Conservation (phyloP, 2,888 invertebrate species). For the Epsilonema sp. region DNA sequence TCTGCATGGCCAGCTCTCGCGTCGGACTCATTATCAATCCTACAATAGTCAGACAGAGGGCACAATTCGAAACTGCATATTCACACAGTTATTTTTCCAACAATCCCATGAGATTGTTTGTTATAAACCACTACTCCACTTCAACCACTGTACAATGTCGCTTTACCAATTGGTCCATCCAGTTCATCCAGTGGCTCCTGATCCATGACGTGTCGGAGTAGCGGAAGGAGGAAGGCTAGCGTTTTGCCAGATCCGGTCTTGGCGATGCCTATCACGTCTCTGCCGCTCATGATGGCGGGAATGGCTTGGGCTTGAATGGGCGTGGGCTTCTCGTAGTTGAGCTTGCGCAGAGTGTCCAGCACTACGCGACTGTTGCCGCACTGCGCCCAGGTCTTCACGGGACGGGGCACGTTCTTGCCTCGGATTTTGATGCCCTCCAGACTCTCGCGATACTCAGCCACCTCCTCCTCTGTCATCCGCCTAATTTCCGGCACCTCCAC, state of each 20-base stretch:
- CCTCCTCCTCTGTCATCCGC: constrained; percentile 57
- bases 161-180: constrained; percentile 73
- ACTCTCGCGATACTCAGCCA: constrained; percentile 40
- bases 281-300: constrained; percentile 62
- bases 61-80: constrained; percentile 4
- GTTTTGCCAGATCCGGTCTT: constrained; percentile 99
- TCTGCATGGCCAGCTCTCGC: constrained; percentile 93
- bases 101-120: no score
- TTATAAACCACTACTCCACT: no score
- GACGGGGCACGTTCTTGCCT: constrained; percentile 86
- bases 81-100: no score
- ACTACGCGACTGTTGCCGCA: constrained; percentile 91
- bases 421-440: constrained; percentile 85
- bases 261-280: constrained; percentile 93
- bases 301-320: constrained; percentile 97
- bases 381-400: constrained; percentile 88
- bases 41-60: constrained; percentile 18
- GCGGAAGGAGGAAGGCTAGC: constrained; percentile 83
- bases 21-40: constrained; percentile 95
- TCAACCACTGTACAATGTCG: no score
- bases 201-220: constrained; percentile 88
- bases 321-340: constrained; percentile 77
- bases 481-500: constrained; percentile 88
- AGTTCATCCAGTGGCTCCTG: constrained; percentile 80
- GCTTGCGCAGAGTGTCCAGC: constrained; percentile 66